These are phyloP conservation scores for Cyrtorhinus lividipennis DNA, from an alignment of 1,140 invertebrate genomes.

Conservation along the genomic window DNA sequence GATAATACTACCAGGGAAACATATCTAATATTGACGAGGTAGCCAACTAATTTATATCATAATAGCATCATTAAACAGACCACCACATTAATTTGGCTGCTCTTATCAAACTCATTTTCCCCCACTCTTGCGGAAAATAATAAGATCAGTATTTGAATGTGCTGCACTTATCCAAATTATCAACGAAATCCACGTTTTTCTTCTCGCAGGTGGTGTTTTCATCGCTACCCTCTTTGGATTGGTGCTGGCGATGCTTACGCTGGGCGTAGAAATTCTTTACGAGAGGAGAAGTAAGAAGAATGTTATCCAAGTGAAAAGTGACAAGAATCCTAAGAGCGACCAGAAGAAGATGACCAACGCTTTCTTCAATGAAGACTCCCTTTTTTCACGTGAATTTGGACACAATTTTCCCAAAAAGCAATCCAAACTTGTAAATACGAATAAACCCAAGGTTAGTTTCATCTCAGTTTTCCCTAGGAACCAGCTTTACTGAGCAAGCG, in stretches of 20 bases:
- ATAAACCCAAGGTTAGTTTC: neutral
- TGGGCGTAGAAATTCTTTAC: conserved; percentile 63
- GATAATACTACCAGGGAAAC: too few species aligned
- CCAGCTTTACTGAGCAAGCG: conserved; percentile 13
- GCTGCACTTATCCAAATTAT: too few species aligned
- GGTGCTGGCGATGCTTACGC: conserved; percentile 62
- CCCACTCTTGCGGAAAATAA: too few species aligned
- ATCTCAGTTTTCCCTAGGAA: conserved; percentile 14
- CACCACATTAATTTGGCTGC: too few species aligned
- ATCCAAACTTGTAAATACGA: conserved; percentile 6
- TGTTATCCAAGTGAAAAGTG: neutral
- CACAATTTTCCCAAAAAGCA: neutral
- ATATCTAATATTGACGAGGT: too few species aligned
- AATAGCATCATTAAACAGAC: too few species aligned
- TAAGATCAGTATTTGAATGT: too few species aligned
- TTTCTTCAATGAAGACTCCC: conserved; percentile 4
- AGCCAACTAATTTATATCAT: too few species aligned
- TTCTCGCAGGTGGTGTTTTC: conserved; percentile 61
- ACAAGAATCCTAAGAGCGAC: neutral
- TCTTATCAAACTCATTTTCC: too few species aligned
- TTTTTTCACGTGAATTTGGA: conserved; percentile 16
- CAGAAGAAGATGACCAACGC: neutral
- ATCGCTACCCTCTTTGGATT: conserved; percentile 74
- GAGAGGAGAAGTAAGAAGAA: conserved; percentile 47
- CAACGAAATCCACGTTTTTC: too few species aligned